Conservation (phyloP, 1,140 invertebrate species). For the Drosophila cardini region DNA sequence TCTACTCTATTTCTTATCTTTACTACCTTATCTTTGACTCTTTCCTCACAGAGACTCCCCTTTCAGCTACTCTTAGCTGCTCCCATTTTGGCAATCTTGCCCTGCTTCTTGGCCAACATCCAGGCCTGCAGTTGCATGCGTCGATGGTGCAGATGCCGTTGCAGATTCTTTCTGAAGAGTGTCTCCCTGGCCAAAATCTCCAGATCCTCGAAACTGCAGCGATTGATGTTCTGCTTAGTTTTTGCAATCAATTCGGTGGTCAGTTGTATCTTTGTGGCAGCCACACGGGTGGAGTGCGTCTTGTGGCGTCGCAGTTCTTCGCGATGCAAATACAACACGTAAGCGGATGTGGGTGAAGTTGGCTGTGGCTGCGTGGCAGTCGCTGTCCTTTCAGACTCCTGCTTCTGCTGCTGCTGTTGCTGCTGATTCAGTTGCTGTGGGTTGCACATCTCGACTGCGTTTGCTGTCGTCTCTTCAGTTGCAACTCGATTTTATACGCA, state of each 20-base stretch:
- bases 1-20: neutral
- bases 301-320: constrained; percentile 65
- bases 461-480: constrained; percentile 43
- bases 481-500: constrained; percentile 52
- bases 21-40: neutral
- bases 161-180: constrained; percentile 64
- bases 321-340: constrained; percentile 65
- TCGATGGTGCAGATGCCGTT: constrained; percentile 60
- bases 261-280: constrained; percentile 65
- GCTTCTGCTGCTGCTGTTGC: constrained; percentile 4
- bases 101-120: constrained; percentile 49
- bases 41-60: neutral
- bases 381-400: neutral
- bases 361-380: neutral
- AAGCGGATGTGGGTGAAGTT: constrained; percentile 55
- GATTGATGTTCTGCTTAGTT: constrained; percentile 63
- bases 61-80: neutral
- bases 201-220: constrained; percentile 67
- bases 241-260: constrained; percentile 62
- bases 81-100: constrained; percentile 13
- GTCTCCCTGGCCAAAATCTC: constrained; percentile 68
- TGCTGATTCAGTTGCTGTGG: constrained; percentile 21
- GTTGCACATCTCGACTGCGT: constrained; percentile 64
- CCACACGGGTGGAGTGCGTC: constrained; percentile 32
- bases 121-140: constrained; percentile 55